Conservation (phyloP, 2,797 vertebrate species). For the Uromys caudimaculatus region DNA sequence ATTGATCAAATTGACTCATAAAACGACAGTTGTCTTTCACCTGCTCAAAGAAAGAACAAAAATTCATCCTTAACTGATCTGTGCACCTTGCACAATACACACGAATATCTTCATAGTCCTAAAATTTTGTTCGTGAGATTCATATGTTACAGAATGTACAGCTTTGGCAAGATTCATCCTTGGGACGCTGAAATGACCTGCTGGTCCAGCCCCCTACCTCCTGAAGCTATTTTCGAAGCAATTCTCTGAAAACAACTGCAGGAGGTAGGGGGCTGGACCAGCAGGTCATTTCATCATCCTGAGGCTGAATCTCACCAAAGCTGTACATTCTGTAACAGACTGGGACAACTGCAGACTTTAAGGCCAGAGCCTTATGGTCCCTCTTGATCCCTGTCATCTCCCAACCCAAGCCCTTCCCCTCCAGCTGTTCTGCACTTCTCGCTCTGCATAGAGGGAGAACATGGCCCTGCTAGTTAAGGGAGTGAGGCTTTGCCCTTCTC, state of each 20-base stretch:
- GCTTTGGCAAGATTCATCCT: background rate
- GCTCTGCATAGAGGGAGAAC: background rate
- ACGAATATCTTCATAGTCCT: background rate
- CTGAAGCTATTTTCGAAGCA: background rate
- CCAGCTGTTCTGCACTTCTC: background rate
- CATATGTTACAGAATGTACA: background rate
- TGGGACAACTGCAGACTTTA: background rate
- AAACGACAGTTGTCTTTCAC: background rate
- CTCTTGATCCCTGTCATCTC: background rate
- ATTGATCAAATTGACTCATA: background rate
- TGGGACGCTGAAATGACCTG: background rate
- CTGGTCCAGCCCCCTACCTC: background rate
- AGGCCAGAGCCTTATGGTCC: background rate
- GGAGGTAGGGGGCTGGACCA: background rate
- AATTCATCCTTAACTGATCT: background rate
- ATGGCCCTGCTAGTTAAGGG: background rate
- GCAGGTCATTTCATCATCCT: background rate
- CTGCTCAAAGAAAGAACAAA: background rate
- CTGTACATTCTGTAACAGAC: background rate
- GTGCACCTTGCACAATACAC: background rate
- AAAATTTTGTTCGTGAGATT: background rate
- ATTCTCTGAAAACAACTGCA: background rate
- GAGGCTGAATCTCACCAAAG: background rate
- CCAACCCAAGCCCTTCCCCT: fast-evolving
- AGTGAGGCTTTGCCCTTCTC: background rate